Percentiles rank a stretch among this genome's conserved stretches.
These are phyloP conservation scores for Rhabdophis nuchalis DNA, from an alignment of 2,797 vertebrate genomes.

Conservation along the genomic window DNA sequence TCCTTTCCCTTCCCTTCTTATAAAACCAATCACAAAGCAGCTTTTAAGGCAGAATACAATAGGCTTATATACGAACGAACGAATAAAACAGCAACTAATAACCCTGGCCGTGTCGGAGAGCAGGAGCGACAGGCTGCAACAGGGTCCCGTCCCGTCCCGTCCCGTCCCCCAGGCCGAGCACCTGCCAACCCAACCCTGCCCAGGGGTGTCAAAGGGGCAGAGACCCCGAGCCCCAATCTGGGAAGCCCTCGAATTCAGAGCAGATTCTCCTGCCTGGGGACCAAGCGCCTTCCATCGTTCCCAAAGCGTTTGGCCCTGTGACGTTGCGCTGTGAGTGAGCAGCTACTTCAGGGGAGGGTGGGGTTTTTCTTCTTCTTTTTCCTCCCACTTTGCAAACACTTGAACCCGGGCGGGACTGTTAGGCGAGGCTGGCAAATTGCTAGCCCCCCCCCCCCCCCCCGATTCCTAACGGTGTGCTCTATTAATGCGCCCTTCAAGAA, in stretches of 20 bases:
- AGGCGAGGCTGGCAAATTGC: not conserved
- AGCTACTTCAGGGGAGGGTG: rapidly evolving
- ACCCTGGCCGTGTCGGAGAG: not conserved
- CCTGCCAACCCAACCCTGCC: not conserved
- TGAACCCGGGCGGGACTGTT: no score
- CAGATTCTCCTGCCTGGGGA: not conserved
- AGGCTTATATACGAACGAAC: not conserved
- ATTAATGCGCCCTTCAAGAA: not conserved
- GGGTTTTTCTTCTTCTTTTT: no score
- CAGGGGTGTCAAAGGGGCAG: not conserved
- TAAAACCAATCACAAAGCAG: not conserved
- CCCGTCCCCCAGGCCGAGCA: rapidly evolving
- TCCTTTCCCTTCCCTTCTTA: not conserved
- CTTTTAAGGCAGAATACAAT: not conserved
- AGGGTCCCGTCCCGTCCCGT: not conserved
- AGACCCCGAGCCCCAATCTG: not conserved
- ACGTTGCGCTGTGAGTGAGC: no score
- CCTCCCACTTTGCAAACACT: not conserved
- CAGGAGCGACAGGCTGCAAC: not conserved
- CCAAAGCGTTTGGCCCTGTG: rapidly evolving
- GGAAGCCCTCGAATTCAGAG: not conserved
- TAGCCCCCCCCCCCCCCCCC: not conserved
- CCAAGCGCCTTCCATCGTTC: not conserved
- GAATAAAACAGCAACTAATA: not conserved
- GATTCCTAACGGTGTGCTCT: not conserved